Evolutionary conservation across 2,888 invertebrate species (phyloP).

Genomic region (Apotomis betuletana): DNA sequence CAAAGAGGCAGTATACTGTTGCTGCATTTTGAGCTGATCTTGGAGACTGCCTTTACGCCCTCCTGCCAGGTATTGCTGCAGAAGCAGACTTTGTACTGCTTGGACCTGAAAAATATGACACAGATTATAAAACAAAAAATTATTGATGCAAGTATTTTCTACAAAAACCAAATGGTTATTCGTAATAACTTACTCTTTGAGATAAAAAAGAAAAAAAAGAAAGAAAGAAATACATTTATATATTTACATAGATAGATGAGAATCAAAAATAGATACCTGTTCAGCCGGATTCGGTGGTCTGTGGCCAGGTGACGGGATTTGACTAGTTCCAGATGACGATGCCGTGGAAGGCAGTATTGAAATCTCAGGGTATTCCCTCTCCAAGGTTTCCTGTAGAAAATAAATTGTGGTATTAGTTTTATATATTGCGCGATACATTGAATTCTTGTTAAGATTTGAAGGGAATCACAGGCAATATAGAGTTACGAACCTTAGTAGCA

Average conservation of each 20-base stretch:
- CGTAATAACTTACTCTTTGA: too few relatives aligned
- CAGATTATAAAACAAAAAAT: background rate
- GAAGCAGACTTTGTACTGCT: slow-evolving; percentile 78
- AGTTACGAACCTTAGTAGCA: slow-evolving; percentile 74
- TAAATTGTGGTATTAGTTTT: background rate
- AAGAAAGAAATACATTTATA: too few relatives aligned
- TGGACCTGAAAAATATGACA: slow-evolving; percentile 63
- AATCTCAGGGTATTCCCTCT: slow-evolving; percentile 81
- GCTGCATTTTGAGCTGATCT: slow-evolving; percentile 79
- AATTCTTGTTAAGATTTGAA: background rate
- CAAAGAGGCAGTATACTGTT: slow-evolving; percentile 76
- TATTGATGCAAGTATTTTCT: background rate
- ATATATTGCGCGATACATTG: background rate
- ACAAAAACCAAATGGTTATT: too few relatives aligned
- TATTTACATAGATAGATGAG: background rate
- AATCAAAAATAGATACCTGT: slow-evolving; percentile 59
- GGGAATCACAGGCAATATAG: too few relatives aligned
- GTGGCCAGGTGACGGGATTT: slow-evolving; percentile 73
- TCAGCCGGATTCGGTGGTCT: slow-evolving; percentile 77
- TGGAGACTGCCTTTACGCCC: slow-evolving; percentile 75
- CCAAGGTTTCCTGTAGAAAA: slow-evolving; percentile 76
- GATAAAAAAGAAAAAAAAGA: too few relatives aligned
- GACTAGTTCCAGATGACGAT: slow-evolving; percentile 70
- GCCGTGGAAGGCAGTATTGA: slow-evolving; percentile 82
- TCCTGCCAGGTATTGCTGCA: slow-evolving; percentile 78